Conservation (phyloP, 1,140 invertebrate genomes). For the Anoplophora glabripennis region DNA sequence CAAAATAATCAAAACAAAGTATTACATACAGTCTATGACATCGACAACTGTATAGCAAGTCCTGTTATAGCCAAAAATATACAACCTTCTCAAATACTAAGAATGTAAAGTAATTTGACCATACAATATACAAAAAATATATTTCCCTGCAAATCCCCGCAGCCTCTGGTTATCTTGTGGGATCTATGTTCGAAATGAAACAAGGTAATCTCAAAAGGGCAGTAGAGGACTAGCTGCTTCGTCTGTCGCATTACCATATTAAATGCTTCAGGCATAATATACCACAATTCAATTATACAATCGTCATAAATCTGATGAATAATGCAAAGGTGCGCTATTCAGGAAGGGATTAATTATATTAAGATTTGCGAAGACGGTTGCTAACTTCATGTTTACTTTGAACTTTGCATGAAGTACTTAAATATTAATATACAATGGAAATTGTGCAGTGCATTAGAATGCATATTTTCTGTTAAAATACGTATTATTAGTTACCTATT, state of each 20-base stretch:
- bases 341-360: conserved; percentile 19
- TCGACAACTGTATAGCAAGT: no score
- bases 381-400: background rate
- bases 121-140: no score
- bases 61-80: no score
- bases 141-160: background rate
- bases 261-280: conserved; percentile 21
- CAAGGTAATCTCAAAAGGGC: conserved; percentile 24
- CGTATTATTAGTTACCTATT: no score
- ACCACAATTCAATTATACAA: conserved; percentile 23
- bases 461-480: no score
- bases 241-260: conserved; percentile 17
- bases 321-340: conserved; percentile 22
- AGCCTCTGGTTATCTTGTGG: conserved; percentile 11
- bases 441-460: no score
- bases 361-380: conserved; percentile 16
- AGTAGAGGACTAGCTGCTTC: conserved; percentile 4
- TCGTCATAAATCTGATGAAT: conserved; percentile 24
- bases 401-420: no score
- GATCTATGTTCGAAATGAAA: conserved; percentile 5
- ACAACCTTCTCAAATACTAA: no score
- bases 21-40: no score
- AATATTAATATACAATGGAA: no score
- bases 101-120: no score
- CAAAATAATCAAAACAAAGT: no score